Evolutionary conservation across 2,888 invertebrate species (phyloP), one percentile per base, ranked within the genome.

Genomic region (Epinotia demarniana): DNA sequence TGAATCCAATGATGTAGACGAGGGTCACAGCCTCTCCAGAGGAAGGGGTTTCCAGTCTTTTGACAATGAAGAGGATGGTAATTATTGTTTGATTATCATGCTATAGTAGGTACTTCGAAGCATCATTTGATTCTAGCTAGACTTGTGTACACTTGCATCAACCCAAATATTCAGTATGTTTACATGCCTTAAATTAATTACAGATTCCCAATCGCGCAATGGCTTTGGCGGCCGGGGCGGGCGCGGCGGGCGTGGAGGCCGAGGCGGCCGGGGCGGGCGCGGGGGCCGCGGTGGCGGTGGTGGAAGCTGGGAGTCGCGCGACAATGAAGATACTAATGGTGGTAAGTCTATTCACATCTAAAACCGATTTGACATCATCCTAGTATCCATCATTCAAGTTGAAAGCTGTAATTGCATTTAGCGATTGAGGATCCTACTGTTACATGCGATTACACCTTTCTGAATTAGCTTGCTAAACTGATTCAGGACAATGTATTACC

Each of bases 1-100:
- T 62, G 85, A 87, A 74, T 80, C 84, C 49, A 82, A 85, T 73
- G 88, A 85, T 73, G 88, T 94, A 58, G 95, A 95, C 79, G 92
- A 92, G 72, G 95, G 95, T 1, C 94, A 92, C 81, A 94, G 93
- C 79, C 88, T 95, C 60, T 90, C 94, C 0, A 86, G 89, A 60
- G 95, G 95, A 43, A 86, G 95, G 81, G 95, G 95, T 5, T 95
- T 94, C 76, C 86, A 87, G 39, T 91, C 94, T 33, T 92, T 93
- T 12, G 67, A 75, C 72, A 84, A 88, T 79, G 86, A 90, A 73
- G 85, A 90, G 72, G 86, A 90, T 81, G 89, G 89, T 90, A 86
- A 78, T 73, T 73, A 60, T n/a, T 64, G 13, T 43, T 9, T 53
- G 18, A 57, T 43, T n/a, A 16, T 8, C 39, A 13, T 53, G 13